Conservation (phyloP, 2,113 vertebrate genomes). For the Crotalus viridis region DNA sequence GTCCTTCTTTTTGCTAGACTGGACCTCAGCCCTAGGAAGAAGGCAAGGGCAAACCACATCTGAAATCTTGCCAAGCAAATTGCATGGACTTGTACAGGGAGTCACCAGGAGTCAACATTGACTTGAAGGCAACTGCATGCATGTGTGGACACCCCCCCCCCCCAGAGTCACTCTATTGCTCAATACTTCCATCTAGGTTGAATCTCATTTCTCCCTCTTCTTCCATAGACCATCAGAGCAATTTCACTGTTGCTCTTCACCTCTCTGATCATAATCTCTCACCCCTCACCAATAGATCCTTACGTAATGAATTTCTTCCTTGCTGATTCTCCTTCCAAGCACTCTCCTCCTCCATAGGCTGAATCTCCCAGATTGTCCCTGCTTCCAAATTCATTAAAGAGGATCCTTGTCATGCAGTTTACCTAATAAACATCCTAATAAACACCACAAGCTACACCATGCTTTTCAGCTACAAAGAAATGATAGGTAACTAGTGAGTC, state of each 20-base stretch:
- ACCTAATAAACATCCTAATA: neutral
- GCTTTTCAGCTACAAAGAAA: neutral
- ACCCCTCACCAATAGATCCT: neutral
- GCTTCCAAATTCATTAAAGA: neutral
- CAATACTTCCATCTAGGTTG: neutral
- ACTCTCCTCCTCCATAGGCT: neutral
- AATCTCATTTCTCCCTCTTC: neutral
- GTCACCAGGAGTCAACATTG: neutral
- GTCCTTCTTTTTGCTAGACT: too few relatives aligned
- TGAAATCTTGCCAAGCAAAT: neutral
- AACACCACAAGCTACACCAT: neutral
- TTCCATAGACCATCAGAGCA: neutral
- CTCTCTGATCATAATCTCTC: neutral
- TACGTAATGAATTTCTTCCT: neutral
- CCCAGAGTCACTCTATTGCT: neutral
- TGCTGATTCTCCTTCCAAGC: neutral
- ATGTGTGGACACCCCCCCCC: rapidly evolving
- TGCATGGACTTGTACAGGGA: neutral
- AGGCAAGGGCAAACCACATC: neutral
- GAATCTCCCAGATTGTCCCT: neutral
- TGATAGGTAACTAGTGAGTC: neutral
- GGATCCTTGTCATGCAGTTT: neutral
- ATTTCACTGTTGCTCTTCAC: neutral
- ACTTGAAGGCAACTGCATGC: neutral
- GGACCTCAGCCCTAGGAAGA: neutral